Base-by-base conservation (phyloP, 2,113 vertebrate species). In the Stegostoma tigrinum region DNA sequence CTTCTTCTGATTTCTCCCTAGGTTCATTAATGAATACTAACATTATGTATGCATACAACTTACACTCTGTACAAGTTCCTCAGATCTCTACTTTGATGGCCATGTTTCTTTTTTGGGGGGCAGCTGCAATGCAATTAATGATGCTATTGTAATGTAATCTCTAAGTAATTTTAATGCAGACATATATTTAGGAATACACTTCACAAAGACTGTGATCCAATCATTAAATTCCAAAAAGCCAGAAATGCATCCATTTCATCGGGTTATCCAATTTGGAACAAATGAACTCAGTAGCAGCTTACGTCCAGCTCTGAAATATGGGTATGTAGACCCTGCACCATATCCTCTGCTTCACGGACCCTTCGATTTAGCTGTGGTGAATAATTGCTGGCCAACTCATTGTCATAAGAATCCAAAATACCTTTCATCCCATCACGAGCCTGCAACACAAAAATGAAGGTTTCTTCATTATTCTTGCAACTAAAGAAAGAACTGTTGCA, bases 331-430 rank as follows among this genome's bases (percentile, higher is more conserved):
- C 98, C 99, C 97, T 98, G 98, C 95, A 98, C 97, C 96, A 98
- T 96, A 24, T 99, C 99, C 97, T 99, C 99, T 0, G 99, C 98
- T 97, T 99, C 99, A 0, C 97, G 97, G 96, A 99, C 97, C 0
- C 99, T 98, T 0, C 98, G 98, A 83, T 87, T 98, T 96, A 99
- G 98, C 96, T 99, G 99, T 3, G 98, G 98, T 0, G 98, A 98
- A 96, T 98, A 98, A 96, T 99, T 99, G 0, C 98, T 96, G 0
- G 97, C 98, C 96, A 99, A 97, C 97, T 99, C 99, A 0, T 97
- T 98, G 97, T 99, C 99, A 0, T 99, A 99, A 0, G 99, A 99
- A 96, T 99, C 98, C 95, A 99, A 97, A 95, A 99, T 99, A 0
- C 98, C 97, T 6, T 98, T 98, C 99, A 99, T 99, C 4, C 99